phyloP scores from a whole-genome alignment of 2,113 vertebrate genomes.

The Lamprotornis superbus region DNA sequence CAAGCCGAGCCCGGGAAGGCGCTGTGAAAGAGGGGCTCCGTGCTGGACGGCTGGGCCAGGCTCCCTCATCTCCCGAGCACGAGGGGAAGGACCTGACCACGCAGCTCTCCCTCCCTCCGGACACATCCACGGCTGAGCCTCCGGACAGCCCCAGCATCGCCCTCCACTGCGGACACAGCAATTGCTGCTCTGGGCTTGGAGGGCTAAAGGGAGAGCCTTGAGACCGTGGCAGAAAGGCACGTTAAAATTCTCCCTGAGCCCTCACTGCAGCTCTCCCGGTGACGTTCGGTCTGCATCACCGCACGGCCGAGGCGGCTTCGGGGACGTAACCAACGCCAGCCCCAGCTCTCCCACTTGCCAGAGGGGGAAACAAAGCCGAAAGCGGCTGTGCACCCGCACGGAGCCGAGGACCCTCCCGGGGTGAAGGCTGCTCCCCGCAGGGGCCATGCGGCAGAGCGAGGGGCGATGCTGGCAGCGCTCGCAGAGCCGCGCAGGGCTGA shows the following conservation, averaged over 20 bases:
- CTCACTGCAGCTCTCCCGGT: conserved; percentile 56
- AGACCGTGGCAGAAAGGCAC: background rate
- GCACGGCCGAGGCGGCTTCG: background rate
- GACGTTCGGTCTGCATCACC: conserved; percentile 58
- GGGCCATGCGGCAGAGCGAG: background rate
- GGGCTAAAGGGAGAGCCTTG: background rate
- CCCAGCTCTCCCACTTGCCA: background rate
- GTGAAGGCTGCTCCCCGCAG: background rate
- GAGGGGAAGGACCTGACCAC: background rate
- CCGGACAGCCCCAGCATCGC: background rate
- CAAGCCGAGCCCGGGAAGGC: background rate
- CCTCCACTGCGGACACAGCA: background rate
- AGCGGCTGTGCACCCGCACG: background rate
- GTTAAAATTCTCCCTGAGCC: conserved; percentile 64
- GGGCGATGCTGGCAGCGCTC: fast-evolving
- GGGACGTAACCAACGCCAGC: background rate
- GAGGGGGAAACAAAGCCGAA: background rate
- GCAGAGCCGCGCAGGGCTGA: background rate
- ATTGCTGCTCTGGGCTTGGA: background rate
- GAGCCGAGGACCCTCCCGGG: background rate
- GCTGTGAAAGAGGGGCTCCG: background rate
- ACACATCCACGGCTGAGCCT: background rate
- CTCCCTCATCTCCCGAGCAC: background rate
- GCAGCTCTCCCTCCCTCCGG: background rate
- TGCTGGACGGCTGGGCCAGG: background rate